Percentiles rank a stretch among this genome's conserved stretches.
These are phyloP conservation scores for Gryllus bimaculatus DNA, from an alignment of 1,140 invertebrate genomes.

Conservation along the genomic window DNA sequence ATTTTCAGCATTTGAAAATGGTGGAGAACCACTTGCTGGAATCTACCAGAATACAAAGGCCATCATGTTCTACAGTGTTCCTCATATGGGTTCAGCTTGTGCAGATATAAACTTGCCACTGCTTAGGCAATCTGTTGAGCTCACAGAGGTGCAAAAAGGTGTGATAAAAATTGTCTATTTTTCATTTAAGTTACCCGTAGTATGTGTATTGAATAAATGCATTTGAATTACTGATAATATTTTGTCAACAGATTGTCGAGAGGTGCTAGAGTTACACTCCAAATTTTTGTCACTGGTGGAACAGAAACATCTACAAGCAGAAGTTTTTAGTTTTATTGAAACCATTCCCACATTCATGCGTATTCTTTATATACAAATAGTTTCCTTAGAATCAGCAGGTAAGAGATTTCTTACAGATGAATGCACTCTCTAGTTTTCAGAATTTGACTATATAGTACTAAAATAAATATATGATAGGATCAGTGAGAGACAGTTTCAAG, in stretches of 20 bases:
- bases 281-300: conserved; percentile 42
- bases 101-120: conserved; percentile 45
- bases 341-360: conserved; percentile 57
- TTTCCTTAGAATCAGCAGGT: conserved; percentile 58
- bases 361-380: conserved; percentile 54
- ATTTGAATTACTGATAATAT: background rate
- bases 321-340: conserved; percentile 56
- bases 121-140: conserved; percentile 48
- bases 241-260: conserved; percentile 44
- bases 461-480: background rate
- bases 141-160: conserved; percentile 53
- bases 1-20: conserved; percentile 31
- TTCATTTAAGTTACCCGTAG: background rate
- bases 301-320: conserved; percentile 36
- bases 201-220: background rate
- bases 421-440: background rate
- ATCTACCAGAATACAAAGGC: conserved; percentile 37
- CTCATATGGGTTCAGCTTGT: conserved; percentile 56
- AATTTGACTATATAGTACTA: background rate
- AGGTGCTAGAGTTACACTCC: conserved; percentile 47
- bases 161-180: conserved; percentile 29
- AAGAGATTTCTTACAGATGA: background rate
- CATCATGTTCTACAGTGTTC: conserved; percentile 65
- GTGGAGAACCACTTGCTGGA: conserved; percentile 17
- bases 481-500: background rate